Evolutionary conservation across 1,140 invertebrate species (phyloP).

Genomic region (Psix sp.): DNA sequence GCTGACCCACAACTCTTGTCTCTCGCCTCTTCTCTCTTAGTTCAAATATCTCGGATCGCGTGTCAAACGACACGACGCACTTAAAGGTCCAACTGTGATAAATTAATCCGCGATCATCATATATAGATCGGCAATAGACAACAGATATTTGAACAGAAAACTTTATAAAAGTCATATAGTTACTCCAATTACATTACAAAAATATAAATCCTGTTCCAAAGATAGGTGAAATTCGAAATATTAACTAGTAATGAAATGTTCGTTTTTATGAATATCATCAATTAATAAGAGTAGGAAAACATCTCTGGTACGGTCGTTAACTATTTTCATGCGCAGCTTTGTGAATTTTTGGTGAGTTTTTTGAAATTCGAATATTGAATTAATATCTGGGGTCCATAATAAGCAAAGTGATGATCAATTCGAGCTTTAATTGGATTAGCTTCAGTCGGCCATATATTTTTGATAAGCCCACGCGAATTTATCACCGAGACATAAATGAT

Average conservation of each 20-base stretch:
- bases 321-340: no score
- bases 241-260: no score
- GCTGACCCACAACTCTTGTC: slow-evolving; percentile 74
- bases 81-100: slow-evolving; percentile 59
- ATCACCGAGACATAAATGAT: slow-evolving; percentile 10
- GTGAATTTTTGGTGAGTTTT: slow-evolving; percentile 27
- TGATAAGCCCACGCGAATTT: slow-evolving; percentile 22
- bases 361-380: slow-evolving; percentile 38
- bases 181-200: no score
- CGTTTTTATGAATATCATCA: no score
- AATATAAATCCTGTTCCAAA: not conserved
- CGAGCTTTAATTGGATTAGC: slow-evolving; percentile 24
- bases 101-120: slow-evolving; percentile 46
- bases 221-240: no score
- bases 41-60: slow-evolving; percentile 61
- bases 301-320: no score
- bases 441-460: slow-evolving; percentile 13
- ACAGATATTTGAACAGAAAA: no score
- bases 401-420: slow-evolving; percentile 9
- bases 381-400: slow-evolving; percentile 24
- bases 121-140: slow-evolving; percentile 9
- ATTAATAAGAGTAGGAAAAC: no score
- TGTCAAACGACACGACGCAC: slow-evolving; percentile 64
- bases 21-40: slow-evolving; percentile 64
- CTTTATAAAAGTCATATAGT: no score